phyloP scores from a whole-genome alignment of 2,888 invertebrate genomes.

The Leptura quadrifasciata region DNA sequence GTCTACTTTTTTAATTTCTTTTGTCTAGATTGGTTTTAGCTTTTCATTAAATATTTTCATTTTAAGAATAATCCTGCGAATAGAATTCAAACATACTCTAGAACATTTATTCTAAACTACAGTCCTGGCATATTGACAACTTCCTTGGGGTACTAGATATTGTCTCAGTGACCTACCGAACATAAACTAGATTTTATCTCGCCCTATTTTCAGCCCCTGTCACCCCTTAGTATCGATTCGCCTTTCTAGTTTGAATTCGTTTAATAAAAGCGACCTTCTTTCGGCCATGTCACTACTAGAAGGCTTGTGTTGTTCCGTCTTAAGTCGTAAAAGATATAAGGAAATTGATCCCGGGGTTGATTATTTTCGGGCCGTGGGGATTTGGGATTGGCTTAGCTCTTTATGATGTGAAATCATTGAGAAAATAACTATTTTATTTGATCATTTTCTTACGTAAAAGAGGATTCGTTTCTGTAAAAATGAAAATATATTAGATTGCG shows the following conservation, averaged over 20 bases:
- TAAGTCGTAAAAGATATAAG: conserved; percentile 21
- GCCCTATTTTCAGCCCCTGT: conserved; percentile 60
- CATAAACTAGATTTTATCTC: conserved; percentile 63
- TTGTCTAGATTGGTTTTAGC: no score
- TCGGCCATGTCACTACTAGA: neutral
- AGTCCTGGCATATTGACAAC: neutral
- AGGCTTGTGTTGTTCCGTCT: conserved; percentile 8
- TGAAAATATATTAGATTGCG: neutral
- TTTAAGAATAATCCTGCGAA: neutral
- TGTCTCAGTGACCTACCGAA: conserved; percentile 46
- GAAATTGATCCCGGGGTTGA: conserved; percentile 7
- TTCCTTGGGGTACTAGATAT: neutral
- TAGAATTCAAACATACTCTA: neutral
- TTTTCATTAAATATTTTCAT: no score
- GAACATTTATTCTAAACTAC: neutral
- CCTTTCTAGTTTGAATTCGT: conserved; percentile 52
- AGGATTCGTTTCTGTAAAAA: neutral
- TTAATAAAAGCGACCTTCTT: conserved; percentile 37
- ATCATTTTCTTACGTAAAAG: neutral
- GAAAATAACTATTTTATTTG: neutral
- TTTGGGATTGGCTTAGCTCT: conserved; percentile 1
- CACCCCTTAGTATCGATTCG: conserved; percentile 58
- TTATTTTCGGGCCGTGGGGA: conserved; percentile 9
- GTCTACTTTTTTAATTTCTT: no score
- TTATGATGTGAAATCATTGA: conserved; percentile 7